Evolutionary conservation across 2,888 invertebrate species (phyloP).

Genomic region (Tipula helvola): DNA sequence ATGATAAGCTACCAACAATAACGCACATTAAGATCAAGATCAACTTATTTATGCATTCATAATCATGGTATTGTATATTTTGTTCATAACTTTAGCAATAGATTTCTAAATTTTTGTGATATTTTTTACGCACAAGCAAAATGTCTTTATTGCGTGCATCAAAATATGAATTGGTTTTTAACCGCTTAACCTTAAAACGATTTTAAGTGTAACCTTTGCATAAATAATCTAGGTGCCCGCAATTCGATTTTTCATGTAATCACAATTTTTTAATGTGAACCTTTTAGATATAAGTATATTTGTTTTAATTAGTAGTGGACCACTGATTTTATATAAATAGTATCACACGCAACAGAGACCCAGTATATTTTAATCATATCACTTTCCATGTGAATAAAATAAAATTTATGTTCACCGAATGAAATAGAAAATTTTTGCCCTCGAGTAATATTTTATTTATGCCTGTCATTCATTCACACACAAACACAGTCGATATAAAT

Average conservation of each 20-base stretch:
- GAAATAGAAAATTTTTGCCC: neutral
- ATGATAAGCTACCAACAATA: neutral
- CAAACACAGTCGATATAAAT: neutral
- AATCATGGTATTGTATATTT: neutral
- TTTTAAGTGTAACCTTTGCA: neutral
- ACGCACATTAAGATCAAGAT: neutral
- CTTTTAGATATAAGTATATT: neutral
- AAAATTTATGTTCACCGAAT: neutral
- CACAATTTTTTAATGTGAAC: neutral
- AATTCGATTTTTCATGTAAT: neutral
- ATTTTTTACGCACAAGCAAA: neutral
- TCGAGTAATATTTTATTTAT: neutral
- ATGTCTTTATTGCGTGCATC: neutral
- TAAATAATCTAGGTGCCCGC: neutral
- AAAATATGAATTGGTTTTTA: neutral
- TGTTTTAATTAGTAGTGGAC: neutral
- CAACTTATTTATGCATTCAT: neutral
- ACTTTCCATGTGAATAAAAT: neutral
- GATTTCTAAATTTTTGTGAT: neutral
- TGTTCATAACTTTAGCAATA: neutral
- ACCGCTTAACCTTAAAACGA: neutral
- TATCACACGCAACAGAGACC: neutral
- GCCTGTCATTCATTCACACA: neutral
- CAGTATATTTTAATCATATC: neutral
- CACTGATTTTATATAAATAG: neutral